Base-by-base conservation (phyloP, 2,797 vertebrate species). In the Sebastiscus albofasciatus region DNA sequence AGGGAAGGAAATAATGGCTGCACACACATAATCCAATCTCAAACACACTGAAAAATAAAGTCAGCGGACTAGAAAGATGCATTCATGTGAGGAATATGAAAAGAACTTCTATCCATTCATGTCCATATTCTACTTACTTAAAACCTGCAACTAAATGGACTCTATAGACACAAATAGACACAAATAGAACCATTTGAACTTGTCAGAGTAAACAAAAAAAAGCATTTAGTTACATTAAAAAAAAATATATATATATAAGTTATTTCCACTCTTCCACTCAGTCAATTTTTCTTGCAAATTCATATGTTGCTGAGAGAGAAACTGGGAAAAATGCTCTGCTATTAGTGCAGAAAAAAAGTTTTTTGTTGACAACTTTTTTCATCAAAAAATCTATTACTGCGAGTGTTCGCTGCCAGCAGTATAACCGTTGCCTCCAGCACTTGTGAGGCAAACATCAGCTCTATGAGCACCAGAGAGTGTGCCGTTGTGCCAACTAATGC, bases 371-470 rank as follows among this genome's bases (percentile, higher is more conserved):
- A 65, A 81, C 49, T 27, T 80, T 80, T 68, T 70, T 34, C 65
- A 80, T 62, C 11, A 77, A 46, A 52, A 79, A 72, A 82, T 84
- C 77, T 58, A 79, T 83, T 77, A 65, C 31, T 33, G 42, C 31
- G 27, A 72, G 56, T 79, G 68, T 71, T 79, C 68, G 75, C 56
- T 78, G 67, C 79, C 73, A 73, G 71, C 73, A 39, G n/a, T 13
- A 34, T 22, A 75, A 68, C 59, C 59, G 42, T 1, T 18, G 61
- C 78, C 54, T 56, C 34, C 31, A 39, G 72, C 61, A 16, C 67
- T 52, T 54, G 1, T 36, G 39, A 83, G 72, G 55, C 56, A 80
- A 79, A 74, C 36, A 70, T 75, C 29, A 64, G 49, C 73, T 79
- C 55, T 0, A 0, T 31, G 26, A 81, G 77, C 49, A 65, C 3